Base-by-base conservation (phyloP, 2,113 vertebrate species). In the Blennius ocellaris region DNA sequence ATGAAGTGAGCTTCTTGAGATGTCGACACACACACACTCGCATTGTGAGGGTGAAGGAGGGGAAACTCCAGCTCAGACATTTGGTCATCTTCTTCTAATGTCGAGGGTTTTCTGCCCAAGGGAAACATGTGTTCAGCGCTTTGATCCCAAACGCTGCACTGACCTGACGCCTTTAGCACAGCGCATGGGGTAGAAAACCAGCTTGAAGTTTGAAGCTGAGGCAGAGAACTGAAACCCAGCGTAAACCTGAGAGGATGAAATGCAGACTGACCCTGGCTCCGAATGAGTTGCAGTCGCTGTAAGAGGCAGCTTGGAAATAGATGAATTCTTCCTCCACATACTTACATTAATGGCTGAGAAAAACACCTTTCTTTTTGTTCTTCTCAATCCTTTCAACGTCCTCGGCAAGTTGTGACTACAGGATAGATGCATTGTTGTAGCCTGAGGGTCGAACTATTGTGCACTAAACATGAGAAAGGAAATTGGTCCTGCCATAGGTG, bases 91-190 rank as follows among this genome's bases (percentile, higher is more conserved):
- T 69, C 39, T 51, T 36, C 37, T 40, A 57, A 52, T 41, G 60
- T 62, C 37, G 53, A 72, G 50, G 41, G 67, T 66, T 70, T 70
- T 83, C 48, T 60, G 40, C 17, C 61, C 62, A 14, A 58, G 52
- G 58, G 48, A 83, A 66, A 59, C 62, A 57, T 60, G 16, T 30
- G 11, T 59, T 51, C 5, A 4, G n/a, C 6, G 39, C 69, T 82
- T 82, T 74, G 76, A 83, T 70, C 76, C 30, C 21, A 51, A 52
- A 74, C 62, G 47, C 68, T 67, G 15, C n/a, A 54, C 54, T 30
- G 37, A 44, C 49, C 43, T 55, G 52, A 48, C 30, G 61, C 9
- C 58, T 69, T 43, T 6, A 6, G n/a, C 65, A 21, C 62, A 49
- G n/a, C n/a, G n/a, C n/a, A n/a, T 30, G 21, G 21, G 0, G 6